phyloP scores from a whole-genome alignment of 2,797 vertebrate species.

The Lithobates pipiens region DNA sequence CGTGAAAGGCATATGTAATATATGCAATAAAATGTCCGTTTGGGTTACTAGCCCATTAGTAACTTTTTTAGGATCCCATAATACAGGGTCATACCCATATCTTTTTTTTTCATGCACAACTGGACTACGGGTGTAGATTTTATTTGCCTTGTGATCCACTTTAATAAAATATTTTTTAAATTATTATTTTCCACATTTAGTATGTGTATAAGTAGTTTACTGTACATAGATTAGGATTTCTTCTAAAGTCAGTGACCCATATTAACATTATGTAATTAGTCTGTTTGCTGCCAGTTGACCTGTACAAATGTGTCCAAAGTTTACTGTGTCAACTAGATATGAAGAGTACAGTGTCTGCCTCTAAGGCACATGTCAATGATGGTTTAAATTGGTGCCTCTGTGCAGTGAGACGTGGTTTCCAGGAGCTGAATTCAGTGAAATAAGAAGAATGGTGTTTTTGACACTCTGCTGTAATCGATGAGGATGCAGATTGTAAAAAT shows the following conservation, averaged over 20 bases:
- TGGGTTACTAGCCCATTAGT: too few species aligned
- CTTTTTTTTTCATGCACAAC: neutral
- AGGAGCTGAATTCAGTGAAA: slow-evolving; percentile 19
- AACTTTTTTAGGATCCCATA: too few species aligned
- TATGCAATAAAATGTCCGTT: too few species aligned
- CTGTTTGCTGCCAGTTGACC: neutral
- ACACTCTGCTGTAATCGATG: slow-evolving; percentile 9
- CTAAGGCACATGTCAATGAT: slow-evolving; percentile 2
- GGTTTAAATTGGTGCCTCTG: neutral
- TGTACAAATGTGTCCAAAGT: slow-evolving; percentile 18
- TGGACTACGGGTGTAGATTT: neutral
- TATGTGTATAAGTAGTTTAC: neutral
- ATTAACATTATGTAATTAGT: slow-evolving; percentile 9
- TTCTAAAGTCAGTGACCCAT: slow-evolving; percentile 23
- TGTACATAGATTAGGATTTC: slow-evolving; percentile 4
- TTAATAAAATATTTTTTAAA: neutral
- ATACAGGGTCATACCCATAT: too few species aligned
- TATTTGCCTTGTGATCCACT: neutral
- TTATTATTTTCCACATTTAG: slow-evolving; percentile 1
- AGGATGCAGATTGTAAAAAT: slow-evolving; percentile 25
- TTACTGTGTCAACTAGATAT: slow-evolving; percentile 11
- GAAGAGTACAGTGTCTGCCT: neutral
- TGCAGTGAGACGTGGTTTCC: neutral
- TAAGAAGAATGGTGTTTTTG: slow-evolving; percentile 19
- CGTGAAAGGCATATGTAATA: too few species aligned